These are phyloP conservation scores for Manis pentadactyla DNA, from an alignment of 2,797 vertebrate species.

Conservation along the genomic window DNA sequence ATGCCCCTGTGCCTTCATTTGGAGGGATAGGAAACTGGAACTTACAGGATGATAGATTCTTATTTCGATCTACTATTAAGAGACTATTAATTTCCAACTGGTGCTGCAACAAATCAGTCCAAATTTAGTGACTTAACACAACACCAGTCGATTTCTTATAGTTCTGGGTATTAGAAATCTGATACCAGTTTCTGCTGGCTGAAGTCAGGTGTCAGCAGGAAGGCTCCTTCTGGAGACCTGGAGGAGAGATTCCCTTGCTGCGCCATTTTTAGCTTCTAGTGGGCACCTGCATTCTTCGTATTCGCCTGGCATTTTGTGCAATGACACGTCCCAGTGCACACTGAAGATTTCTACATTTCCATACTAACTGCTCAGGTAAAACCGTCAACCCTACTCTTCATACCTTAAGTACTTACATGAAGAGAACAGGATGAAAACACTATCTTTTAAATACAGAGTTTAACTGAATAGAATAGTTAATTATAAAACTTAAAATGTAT, in stretches of 20 bases:
- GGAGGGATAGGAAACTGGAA: no score
- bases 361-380: background rate
- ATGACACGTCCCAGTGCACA: background rate
- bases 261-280: background rate
- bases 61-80: constrained; percentile 16
- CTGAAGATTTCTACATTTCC: background rate
- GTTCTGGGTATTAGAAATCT: background rate
- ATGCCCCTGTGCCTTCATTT: no score
- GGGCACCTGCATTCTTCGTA: background rate
- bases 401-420: background rate
- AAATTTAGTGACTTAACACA: background rate
- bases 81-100: background rate
- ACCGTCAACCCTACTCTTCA: background rate
- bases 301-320: background rate
- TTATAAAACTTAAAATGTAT: no score
- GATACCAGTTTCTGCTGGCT: background rate
- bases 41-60: background rate
- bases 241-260: background rate
- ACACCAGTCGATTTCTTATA: background rate
- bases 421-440: background rate
- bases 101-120: background rate
- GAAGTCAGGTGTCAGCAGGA: background rate
- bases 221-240: background rate
- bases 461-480: no score
- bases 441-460: no score